Evolutionary conservation across 2,797 vertebrate species (phyloP).

Genomic region (Leucoraja ocellata): DNA sequence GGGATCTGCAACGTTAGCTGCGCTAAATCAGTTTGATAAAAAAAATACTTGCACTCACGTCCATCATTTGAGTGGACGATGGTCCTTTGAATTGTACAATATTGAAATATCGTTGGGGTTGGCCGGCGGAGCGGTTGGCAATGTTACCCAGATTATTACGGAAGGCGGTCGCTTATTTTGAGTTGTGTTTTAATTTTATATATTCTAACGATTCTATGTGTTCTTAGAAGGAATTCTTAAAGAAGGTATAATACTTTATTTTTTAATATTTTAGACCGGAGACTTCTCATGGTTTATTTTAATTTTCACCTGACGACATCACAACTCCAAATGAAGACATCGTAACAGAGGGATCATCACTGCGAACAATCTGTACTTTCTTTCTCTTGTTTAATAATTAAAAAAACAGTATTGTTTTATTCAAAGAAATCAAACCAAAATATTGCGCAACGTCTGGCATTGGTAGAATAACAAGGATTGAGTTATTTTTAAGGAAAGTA

Average conservation of each 20-base stretch:
- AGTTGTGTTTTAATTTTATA: too few species aligned
- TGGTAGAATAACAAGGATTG: not conserved
- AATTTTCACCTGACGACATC: not conserved
- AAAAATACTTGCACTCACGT: not conserved
- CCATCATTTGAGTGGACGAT: not conserved
- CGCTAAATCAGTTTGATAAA: not conserved
- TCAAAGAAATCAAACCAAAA: not conserved
- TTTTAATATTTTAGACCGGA: not conserved
- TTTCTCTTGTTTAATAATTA: not conserved
- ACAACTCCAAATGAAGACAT: too few species aligned
- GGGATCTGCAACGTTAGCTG: not conserved
- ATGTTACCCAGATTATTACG: not conserved
- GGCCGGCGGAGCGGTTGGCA: not conserved
- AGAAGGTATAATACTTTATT: too few species aligned
- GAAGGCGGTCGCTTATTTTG: not conserved
- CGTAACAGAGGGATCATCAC: not conserved
- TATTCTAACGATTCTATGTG: too few species aligned
- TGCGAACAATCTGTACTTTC: not conserved
- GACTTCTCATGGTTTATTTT: not conserved
- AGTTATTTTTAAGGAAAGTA: not conserved
- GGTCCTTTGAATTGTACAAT: not conserved
- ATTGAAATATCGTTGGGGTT: not conserved
- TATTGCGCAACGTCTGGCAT: not conserved
- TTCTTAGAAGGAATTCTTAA: too few species aligned
- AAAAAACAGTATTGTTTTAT: not conserved